phyloP scores from a whole-genome alignment of 2,888 invertebrate species.

The Catocala fraxini region DNA sequence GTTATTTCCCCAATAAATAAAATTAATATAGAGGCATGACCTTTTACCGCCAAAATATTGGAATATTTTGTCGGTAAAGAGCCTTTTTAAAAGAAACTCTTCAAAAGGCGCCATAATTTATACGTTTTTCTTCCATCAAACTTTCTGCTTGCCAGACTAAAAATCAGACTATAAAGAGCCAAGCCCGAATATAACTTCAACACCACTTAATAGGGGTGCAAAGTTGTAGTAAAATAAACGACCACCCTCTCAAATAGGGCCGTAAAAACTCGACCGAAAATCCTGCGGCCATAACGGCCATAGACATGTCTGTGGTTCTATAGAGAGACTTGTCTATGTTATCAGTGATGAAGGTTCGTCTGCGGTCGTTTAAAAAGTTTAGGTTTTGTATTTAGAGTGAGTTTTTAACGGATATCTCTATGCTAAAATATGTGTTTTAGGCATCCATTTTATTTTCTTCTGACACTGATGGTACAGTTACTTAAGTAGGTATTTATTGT shows the following conservation, averaged over 20 bases:
- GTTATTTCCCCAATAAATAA: no score
- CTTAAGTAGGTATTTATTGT: no score
- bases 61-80: no score
- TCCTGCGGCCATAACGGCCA: conserved; percentile 25
- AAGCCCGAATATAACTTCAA: conserved; percentile 29
- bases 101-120: background rate
- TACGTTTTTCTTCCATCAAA: conserved; percentile 4
- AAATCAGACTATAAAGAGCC: conserved; percentile 15
- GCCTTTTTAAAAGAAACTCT: no score
- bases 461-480: no score
- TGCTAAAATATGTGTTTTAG: no score
- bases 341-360: background rate
- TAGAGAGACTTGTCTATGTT: background rate
- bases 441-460: no score
- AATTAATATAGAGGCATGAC: no score
- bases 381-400: background rate
- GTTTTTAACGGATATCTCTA: no score
- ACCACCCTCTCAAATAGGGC: conserved; percentile 13
- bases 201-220: conserved; percentile 45
- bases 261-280: background rate
- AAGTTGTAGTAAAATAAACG: conserved; percentile 50
- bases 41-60: no score
- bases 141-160: conserved; percentile 10
- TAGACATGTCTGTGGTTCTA: conserved; percentile 2
- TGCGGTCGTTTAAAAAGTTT: background rate